Base-by-base conservation (phyloP, 1,140 invertebrate species). In the Trissolcus basalis region DNA sequence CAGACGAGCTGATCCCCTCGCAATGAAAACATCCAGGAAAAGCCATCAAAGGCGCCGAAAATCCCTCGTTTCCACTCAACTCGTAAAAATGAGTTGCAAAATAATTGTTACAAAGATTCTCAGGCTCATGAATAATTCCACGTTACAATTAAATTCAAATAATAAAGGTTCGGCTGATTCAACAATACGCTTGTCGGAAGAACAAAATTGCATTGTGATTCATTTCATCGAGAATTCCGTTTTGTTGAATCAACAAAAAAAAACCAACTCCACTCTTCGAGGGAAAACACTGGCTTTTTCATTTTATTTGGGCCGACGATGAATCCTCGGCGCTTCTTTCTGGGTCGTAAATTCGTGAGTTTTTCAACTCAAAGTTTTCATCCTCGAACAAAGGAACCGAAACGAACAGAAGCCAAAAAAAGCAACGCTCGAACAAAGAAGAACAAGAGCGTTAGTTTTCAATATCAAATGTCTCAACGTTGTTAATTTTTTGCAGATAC, bases 201-300 rank as follows among this genome's bases (percentile, higher is more conserved):
- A 59, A 45, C 54, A 68, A 68, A 51, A 68, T 58, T 47, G 48
- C 55, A 59, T 58, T 68, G 64, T 68, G 64, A 68, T 13, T 68
- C 64, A 68, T 35, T 53, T 59, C 64, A 68, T 68, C 58, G 43
- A 59, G 55, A 16, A 68, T 44, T 58, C 39, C 63, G 45, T 48
- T 55, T 55, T 15, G 49, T 63, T 63, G 59, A 49, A 48, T 54
- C 60, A 47, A 64, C 60, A 55, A 27, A 27, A 27, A 27, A 27
- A 27, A 27, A 27, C n/a, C n/a, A n/a, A n/a, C n/a, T n/a, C n/a
- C n/a, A 27, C 19, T 27, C 19, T 39, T 39, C 36, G 36, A 39
- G 1, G 36, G 36, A 39, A 39, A 10, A 39, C n/a, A 39, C 5
- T 6, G 33, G 9, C n/a, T 9, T 39, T 6, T 10, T 39, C 9